Base-by-base conservation (phyloP, 2,113 vertebrate genomes). In the Gobiocypris rarus region DNA sequence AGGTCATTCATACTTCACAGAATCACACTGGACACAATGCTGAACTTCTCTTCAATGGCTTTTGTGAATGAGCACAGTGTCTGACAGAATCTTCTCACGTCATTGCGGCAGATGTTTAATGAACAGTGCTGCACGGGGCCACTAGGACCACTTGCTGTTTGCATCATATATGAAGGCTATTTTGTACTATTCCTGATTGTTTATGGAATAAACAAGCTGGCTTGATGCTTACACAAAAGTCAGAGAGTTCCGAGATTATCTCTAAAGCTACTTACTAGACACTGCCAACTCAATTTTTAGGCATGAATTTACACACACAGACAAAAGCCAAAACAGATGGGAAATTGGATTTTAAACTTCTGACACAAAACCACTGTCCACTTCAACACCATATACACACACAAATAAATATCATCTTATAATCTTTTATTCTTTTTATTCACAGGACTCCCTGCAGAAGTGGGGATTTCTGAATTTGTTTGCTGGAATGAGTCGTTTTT, bases 11-110 rank as follows among this genome's bases (percentile, higher is more conserved):
- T 52, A 38, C 31, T 70, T 71, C 54, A 67, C 56, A 56, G 67
- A 87, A 81, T 85, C 86, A 76, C 67, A 24, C 85, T 88, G 89
- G 89, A 82, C 70, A 88, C 87, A 87, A 67, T 75, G 82, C 81
- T 31, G 24, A 67, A 67, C 34, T 24, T 58, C 14, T 58, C 17
- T 75, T 6, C 43, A 24, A 56, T 3, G 26, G 41, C 15, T 48
- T 80, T 65, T 65, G 43, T 80, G 59, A 80, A 80, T 50, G 58
- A 31, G 58, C 14, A 38, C 76, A 31, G 26, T 67, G 43, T 34
- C 17, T 80, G 26, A 22, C 58, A 34, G 78, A 52, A 67, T 67
- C 61, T 50, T 67, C 78, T 28, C 24, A 79, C 38, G 4, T 34
- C 52, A 38, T 24, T 61, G 38, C 1, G 15, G 24, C 71, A 52